Base-by-base conservation (phyloP, 2,797 vertebrate genomes). In the Chelon labrosus region DNA sequence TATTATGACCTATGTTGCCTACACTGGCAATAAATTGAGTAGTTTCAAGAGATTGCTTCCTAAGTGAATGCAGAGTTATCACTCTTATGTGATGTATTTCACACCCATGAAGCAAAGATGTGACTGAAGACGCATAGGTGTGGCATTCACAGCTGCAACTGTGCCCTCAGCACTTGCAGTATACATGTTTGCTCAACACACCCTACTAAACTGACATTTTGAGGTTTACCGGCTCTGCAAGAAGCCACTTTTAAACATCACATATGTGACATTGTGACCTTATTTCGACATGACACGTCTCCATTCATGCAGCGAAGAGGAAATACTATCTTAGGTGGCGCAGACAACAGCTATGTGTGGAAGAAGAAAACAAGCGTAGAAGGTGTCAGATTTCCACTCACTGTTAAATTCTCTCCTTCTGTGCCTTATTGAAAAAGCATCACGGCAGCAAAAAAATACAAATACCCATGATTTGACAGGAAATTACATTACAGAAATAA, bases 161-260 rank as follows among this genome's bases (percentile, higher is more conserved):
- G 11, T 27, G 31, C 10, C 53, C 22, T 16, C 58, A 42, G 19
- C 39, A 14, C 54, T 51, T 5, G 9, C n/a, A n/a, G 8, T 65
- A 1, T 46, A 9, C n/a, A 51, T 13, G 22, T 27, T 47, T 60
- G 0, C 11, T 27, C 42, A 80, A 71, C 69, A 77, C 86, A 19
- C 85, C 85, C 90, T 70, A 67, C 14, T 70, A 66, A 92, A 93
- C 91, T 87, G 90, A 89, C 86, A 82, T 83, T 16, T 67, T 92
- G 91, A 83, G 90, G 92, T 91, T 91, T 88, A 81, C 76, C 20
- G 11, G 27, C 51, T 75, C 46, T 41, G 17, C 0, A 0, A 58
- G 47, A 64, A 61, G 14, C 57, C 49, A 60, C 64, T 9, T n/a
- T 68, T 16, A 38, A 42, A 42, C 14, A 35, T 13, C 17, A 2